Evolutionary conservation across 2,888 invertebrate genomes (phyloP).

Genomic region (Neoscelio sp.): DNA sequence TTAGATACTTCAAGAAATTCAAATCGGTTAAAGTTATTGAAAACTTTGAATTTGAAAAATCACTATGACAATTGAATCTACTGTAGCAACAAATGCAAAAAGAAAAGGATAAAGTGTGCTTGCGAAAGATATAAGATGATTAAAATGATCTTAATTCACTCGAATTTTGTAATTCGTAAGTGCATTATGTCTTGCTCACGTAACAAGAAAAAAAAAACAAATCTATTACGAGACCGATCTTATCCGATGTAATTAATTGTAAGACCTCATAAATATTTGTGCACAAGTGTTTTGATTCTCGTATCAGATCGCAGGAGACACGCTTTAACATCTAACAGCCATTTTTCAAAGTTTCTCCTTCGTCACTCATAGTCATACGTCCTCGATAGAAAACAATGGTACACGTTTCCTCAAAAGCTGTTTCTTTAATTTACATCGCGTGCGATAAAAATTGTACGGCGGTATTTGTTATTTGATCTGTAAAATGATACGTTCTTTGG

Average conservation of each 20-base stretch:
- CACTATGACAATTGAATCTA: no score
- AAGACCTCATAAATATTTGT: neutral
- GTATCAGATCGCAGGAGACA: neutral
- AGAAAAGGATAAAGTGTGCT: no score
- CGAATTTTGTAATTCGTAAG: no score
- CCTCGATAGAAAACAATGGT: neutral
- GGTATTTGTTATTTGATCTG: slow-evolving; percentile 3
- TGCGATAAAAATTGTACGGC: neutral
- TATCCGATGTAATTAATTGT: neutral
- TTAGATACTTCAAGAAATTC: no score
- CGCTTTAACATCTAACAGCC: neutral
- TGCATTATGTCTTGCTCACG: no score
- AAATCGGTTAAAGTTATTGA: neutral
- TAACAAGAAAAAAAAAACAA: no score
- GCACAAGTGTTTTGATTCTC: neutral
- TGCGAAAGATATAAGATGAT: no score
- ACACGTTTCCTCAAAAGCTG: neutral
- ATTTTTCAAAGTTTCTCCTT: slow-evolving; percentile 2
- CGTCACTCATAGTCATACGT: neutral
- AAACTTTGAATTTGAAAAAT: no score
- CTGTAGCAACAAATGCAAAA: no score
- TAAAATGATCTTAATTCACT: no score
- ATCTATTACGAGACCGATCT: neutral
- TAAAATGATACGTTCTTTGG: slow-evolving; percentile 9
- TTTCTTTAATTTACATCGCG: neutral